Percentiles rank a stretch among this genome's conserved stretches.
Conservation (phyloP, 1,140 invertebrate species). For the Drosophila teissieri region DNA sequence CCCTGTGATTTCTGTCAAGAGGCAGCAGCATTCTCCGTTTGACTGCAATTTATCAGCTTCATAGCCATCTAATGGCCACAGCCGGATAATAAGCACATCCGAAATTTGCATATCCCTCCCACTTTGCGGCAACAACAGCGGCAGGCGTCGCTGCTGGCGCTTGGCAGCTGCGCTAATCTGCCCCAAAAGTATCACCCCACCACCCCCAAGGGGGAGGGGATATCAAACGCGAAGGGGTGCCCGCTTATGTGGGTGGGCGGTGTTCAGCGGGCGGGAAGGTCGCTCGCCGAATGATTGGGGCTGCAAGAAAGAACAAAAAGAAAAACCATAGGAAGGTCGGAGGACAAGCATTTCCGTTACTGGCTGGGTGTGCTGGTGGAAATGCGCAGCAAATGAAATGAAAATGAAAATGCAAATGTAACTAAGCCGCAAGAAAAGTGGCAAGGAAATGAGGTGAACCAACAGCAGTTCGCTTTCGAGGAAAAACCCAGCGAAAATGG, state of each 20-base stretch:
- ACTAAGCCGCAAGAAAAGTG: slow-evolving; percentile 21
- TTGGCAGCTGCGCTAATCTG: slow-evolving; percentile 66
- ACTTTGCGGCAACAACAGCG: slow-evolving; percentile 20
- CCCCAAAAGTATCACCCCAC: slow-evolving; percentile 42
- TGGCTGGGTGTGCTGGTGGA: slow-evolving; percentile 1
- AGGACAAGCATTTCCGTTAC: slow-evolving; percentile 47
- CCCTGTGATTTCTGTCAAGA: slow-evolving; percentile 6
- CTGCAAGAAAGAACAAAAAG: slow-evolving; percentile 4
- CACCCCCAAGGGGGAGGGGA: slow-evolving; percentile 17
- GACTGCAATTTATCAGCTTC: slow-evolving; percentile 43
- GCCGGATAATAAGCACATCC: slow-evolving; percentile 41
- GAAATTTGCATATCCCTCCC: slow-evolving; percentile 44
- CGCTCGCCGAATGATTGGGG: slow-evolving; percentile 15
- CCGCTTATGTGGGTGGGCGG: background rate
- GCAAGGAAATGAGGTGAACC: slow-evolving; percentile 19
- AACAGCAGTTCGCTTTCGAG: too few species aligned
- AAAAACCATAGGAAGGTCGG: slow-evolving; percentile 7
- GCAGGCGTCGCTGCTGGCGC: slow-evolving; percentile 28
- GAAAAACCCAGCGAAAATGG: slow-evolving; percentile 14
- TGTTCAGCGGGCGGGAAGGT: background rate
- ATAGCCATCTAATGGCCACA: slow-evolving; percentile 35
- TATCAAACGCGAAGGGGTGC: slow-evolving; percentile 25
- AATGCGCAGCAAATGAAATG: slow-evolving; percentile 52
- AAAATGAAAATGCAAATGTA: slow-evolving; percentile 34
- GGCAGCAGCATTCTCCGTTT: background rate